phyloP scores from a whole-genome alignment of 2,888 invertebrate species.

The Zygogramma bicolorata region DNA sequence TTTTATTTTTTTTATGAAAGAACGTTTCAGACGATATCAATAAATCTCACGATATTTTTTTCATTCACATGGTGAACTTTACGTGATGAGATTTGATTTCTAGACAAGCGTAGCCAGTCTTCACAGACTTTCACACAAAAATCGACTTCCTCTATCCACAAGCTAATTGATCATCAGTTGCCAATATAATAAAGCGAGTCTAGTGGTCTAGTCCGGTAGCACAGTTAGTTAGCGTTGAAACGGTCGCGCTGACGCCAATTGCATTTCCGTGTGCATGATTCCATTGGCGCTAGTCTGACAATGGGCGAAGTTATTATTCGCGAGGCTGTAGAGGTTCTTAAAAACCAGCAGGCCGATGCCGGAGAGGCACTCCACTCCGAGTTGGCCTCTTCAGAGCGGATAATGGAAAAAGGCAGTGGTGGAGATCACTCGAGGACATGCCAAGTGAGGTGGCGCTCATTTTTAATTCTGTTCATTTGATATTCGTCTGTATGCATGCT shows the following conservation, averaged over 20 bases:
- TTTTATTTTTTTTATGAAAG: too few relatives aligned
- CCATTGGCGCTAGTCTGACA: slow-evolving; percentile 45
- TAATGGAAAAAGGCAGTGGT: slow-evolving; percentile 37
- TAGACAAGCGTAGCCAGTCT: not conserved
- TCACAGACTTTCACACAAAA: not conserved
- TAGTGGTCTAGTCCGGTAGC: slow-evolving; percentile 21
- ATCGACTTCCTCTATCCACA: not conserved
- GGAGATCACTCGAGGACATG: not conserved
- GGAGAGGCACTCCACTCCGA: slow-evolving; percentile 58
- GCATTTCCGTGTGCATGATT: slow-evolving; percentile 36
- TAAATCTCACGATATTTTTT: too few relatives aligned
- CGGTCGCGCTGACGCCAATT: slow-evolving; percentile 35
- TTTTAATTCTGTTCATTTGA: not conserved
- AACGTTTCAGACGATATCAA: too few relatives aligned
- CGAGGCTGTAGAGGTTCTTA: slow-evolving; percentile 46
- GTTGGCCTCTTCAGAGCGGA: slow-evolving; percentile 56
- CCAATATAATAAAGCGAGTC: slow-evolving; percentile 26
- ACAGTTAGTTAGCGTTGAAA: slow-evolving; percentile 25
- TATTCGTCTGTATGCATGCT: not conserved
- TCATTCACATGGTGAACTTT: too few relatives aligned
- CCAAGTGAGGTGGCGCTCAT: not conserved
- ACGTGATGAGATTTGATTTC: too few relatives aligned
- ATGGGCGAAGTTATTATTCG: slow-evolving; percentile 46
- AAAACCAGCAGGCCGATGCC: slow-evolving; percentile 56
- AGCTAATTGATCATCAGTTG: slow-evolving; percentile 39